Evolutionary conservation across 2,888 invertebrate genomes (phyloP).

Genomic region (Steinernema hermaphroditum): DNA sequence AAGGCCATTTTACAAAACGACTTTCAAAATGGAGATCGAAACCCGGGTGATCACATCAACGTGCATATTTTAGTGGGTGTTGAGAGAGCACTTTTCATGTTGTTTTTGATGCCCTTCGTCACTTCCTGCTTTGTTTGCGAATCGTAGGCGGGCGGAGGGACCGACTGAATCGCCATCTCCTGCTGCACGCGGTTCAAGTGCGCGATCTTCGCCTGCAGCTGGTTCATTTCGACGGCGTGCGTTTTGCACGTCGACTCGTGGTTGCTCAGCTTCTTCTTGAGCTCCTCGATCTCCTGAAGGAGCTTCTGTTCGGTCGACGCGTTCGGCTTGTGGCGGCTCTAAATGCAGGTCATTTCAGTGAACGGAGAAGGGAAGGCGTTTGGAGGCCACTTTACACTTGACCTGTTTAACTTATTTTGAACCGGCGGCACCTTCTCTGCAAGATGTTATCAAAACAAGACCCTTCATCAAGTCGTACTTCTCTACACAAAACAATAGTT

Average conservation of each 20-base stretch:
- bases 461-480: too few relatives aligned
- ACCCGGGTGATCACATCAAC: too few relatives aligned
- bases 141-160: conserved; percentile 8
- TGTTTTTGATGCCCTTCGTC: background rate
- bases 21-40: too few relatives aligned
- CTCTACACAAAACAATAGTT: too few relatives aligned
- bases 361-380: too few relatives aligned
- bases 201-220: conserved; percentile 10
- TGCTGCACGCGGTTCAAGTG: background rate
- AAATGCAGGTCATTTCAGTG: background rate
- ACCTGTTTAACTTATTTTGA: too few relatives aligned
- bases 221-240: background rate
- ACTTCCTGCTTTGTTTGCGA: background rate
- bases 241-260: conserved; percentile 12
- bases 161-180: conserved; percentile 14
- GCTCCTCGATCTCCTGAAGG: background rate
- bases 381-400: too few relatives aligned
- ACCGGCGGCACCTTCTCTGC: too few relatives aligned
- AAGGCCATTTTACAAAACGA: too few relatives aligned
- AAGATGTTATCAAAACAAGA: too few relatives aligned
- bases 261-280: background rate
- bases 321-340: background rate
- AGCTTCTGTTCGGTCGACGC: background rate
- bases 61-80: too few relatives aligned
- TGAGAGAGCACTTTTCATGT: too few relatives aligned